These are phyloP conservation scores for Drosophila pallidifrons DNA, from an alignment of 1,140 invertebrate genomes.

Conservation along the genomic window DNA sequence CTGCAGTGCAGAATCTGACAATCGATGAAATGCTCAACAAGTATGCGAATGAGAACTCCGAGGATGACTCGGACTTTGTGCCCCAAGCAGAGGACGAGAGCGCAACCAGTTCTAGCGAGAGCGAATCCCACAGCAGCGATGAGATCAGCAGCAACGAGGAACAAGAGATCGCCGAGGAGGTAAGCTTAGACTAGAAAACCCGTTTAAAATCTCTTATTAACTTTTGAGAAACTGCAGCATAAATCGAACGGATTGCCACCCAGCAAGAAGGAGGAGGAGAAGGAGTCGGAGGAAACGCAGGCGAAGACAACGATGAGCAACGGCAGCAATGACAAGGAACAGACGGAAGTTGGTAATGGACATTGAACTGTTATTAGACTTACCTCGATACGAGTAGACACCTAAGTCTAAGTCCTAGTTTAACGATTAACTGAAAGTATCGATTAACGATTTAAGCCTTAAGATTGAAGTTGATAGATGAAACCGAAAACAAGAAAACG, in stretches of 20 bases:
- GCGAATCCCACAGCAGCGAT: constrained; percentile 44
- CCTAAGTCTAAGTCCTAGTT: constrained; percentile 68
- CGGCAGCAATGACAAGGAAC: constrained; percentile 36
- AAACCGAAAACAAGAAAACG: constrained; percentile 18
- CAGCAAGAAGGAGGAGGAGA: constrained; percentile 1
- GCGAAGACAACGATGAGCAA: constrained; percentile 33
- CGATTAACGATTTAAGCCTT: constrained; percentile 68
- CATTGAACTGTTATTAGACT: constrained; percentile 71
- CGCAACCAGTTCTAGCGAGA: constrained; percentile 27
- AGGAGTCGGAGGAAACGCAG: constrained; percentile 24
- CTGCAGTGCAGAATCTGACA: constrained; percentile 57
- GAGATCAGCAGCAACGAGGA: constrained; percentile 49
- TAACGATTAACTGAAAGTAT: constrained; percentile 67
- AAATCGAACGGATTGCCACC: constrained; percentile 11
- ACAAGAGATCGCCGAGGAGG: constrained; percentile 30
- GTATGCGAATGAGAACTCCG: constrained; percentile 76
- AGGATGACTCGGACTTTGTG: constrained; percentile 79
- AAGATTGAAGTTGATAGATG: constrained; percentile 50
- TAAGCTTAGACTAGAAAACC: not conserved
- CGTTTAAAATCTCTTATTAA: not conserved
- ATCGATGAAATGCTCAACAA: constrained; percentile 72
- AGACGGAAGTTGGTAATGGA: constrained; percentile 82
- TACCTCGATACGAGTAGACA: constrained; percentile 45
- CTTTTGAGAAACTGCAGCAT: not conserved
- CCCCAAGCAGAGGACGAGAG: constrained; percentile 55